A percentile compares a stretch with the other conserved stretches of the same genome.
Evolutionary conservation across 37 sponge, comb jelly and placozoan species (phyloP).

Genomic region (Lycopodina hypogea): DNA sequence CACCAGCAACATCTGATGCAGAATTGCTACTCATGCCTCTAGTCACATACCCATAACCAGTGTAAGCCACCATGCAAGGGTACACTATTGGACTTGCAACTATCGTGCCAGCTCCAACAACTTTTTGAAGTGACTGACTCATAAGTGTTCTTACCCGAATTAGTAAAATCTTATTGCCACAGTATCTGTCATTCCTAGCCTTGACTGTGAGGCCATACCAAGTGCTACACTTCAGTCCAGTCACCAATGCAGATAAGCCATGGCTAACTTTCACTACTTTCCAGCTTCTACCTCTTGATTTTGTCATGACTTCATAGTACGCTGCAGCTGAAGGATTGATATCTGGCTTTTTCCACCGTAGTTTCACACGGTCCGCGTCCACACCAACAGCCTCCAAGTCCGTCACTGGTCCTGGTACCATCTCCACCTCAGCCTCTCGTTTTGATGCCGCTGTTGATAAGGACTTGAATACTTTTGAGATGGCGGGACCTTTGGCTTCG

Average conservation of each 20-base stretch:
- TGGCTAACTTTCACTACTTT: not conserved
- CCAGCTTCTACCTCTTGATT: not conserved
- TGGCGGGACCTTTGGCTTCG: slow-evolving; percentile 9
- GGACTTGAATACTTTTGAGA: not conserved
- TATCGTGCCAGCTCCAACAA: not conserved
- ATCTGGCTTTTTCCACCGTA: slow-evolving; percentile 9
- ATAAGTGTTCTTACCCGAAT: not conserved
- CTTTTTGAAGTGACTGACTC: not conserved
- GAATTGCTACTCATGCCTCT: not conserved
- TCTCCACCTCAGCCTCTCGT: not conserved
- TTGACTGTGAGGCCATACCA: not conserved
- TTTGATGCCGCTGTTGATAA: not conserved
- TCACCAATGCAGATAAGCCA: not conserved
- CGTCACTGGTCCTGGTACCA: slow-evolving; percentile 4
- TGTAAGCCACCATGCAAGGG: not conserved
- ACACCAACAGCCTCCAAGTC: slow-evolving; percentile 3
- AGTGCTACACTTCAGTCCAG: not conserved
- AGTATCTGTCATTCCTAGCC: not conserved
- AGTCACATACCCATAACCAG: not conserved
- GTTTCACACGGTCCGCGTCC: slow-evolving; percentile 6
- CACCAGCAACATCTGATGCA: not conserved
- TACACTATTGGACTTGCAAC: slow-evolving; percentile 3
- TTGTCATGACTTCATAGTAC: slow-evolving; percentile 1
- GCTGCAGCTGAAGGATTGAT: slow-evolving; percentile 4
- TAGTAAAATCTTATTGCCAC: not conserved